Conservation (phyloP, 2,113 vertebrate species). For the Ellobius talpinus region DNA sequence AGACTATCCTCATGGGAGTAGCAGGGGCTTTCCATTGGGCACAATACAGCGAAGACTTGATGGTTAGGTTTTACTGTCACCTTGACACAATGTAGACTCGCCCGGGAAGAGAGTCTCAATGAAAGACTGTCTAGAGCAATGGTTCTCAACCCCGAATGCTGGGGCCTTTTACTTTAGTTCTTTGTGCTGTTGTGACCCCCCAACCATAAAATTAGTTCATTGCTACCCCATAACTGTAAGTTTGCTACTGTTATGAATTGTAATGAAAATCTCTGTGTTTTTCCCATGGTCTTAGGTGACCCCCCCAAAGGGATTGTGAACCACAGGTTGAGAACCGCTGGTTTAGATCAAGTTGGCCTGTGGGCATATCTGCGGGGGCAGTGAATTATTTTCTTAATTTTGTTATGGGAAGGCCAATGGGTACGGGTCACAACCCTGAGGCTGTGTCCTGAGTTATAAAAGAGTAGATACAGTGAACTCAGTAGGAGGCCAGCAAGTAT, state of each 20-base stretch:
- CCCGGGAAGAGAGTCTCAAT: neutral
- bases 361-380: no score
- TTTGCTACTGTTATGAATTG: neutral
- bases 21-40: accelerated
- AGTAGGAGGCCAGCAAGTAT: neutral
- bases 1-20: neutral
- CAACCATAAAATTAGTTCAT: neutral
- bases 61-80: neutral
- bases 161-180: neutral
- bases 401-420: neutral
- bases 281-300: neutral
- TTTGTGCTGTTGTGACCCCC: no score
- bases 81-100: neutral
- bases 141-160: neutral
- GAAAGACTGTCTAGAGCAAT: neutral
- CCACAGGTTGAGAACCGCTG: neutral
- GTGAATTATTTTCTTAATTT: neutral
- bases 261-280: neutral
- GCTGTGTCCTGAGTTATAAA: neutral
- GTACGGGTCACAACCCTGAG: neutral
- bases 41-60: neutral
- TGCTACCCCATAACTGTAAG: neutral
- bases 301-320: neutral
- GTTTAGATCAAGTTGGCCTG: neutral
- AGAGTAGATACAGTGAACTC: neutral